Evolutionary conservation across 2,113 vertebrate species (phyloP), one percentile per base, ranked within the genome.

Genomic region (Megaleporinus macrocephalus): DNA sequence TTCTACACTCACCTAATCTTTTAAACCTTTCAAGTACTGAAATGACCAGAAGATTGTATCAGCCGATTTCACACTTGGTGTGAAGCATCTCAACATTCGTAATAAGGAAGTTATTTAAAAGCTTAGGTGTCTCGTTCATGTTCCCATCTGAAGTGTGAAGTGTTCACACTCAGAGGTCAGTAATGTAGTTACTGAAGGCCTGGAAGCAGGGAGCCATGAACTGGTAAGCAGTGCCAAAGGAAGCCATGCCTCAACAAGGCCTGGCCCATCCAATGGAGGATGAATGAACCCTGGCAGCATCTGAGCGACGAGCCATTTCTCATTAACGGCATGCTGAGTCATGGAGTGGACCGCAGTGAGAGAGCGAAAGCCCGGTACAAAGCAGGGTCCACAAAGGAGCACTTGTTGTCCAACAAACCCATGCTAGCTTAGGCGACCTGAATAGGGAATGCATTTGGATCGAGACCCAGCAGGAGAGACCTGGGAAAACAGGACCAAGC

Each of bases 401-500:
- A n/a, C 61, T 91, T 92, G 89, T 91, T 90, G 85, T 77, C 47
- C n/a, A 73, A 90, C 83, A 83, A 83, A 86, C 78, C 72, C 29
- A 57, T 36, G 83, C 84, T 82, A 81, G 71, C 87, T 78, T 57
- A 59, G 83, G 82, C 73, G 63, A 81, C 55, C 79, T 79, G 78
- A 88, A 79, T 53, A 75, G 78, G 79, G 68, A 78, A 47, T 47
- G 73, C 68, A 81, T 81, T 82, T 65, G 22, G 30, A 82, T 61
- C 68, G 76, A 81, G 53, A 78, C 66, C 20, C 57, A 76, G 63
- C 41, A 81, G 61, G 69, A 72, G 12, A 72, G 73, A 82, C 55
- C 79, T 80, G 24, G 11, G 75, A 80, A 41, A 14, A 12, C 27
- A 22, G n/a, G 18, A 3, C 15, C 27, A 57, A 41, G 22, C 36